phyloP scores from a whole-genome alignment of 2,888 invertebrate species.

The Eupithecia exiguata region DNA sequence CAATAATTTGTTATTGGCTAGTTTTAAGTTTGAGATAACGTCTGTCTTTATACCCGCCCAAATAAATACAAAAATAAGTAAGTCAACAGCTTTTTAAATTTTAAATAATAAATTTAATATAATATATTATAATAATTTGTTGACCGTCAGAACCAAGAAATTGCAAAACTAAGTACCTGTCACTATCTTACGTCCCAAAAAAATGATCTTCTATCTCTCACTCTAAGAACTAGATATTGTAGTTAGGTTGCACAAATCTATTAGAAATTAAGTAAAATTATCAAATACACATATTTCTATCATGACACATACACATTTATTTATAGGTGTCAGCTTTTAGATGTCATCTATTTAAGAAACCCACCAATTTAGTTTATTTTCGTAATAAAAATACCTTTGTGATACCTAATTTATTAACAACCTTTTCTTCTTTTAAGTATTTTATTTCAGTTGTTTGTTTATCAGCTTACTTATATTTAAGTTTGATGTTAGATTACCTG shows the following conservation, averaged over 20 bases:
- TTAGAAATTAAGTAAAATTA: conserved; percentile 41
- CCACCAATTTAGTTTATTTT: not conserved
- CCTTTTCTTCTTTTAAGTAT: not conserved
- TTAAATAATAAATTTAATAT: conserved; percentile 11
- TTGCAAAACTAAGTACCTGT: conserved; percentile 40
- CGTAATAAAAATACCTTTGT: not conserved
- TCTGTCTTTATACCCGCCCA: conserved; percentile 7
- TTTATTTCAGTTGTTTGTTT: not conserved
- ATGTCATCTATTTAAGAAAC: not conserved
- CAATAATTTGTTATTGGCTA: not conserved
- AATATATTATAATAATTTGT: conserved; percentile 19
- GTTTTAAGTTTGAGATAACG: not conserved
- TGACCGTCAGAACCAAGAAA: conserved; percentile 27
- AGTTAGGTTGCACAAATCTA: conserved; percentile 63
- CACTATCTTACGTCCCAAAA: conserved; percentile 41
- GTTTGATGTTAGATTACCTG: not conserved
- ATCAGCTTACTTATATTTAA: not conserved
- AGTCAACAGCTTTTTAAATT: not conserved
- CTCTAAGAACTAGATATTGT: conserved; percentile 59
- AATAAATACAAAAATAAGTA: not conserved
- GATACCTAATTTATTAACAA: not conserved
- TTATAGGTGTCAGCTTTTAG: conserved; percentile 30
- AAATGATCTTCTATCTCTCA: conserved; percentile 49
- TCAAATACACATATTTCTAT: conserved; percentile 26
- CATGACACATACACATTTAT: conserved; percentile 29